phyloP scores from a whole-genome alignment of 2,797 vertebrate genomes.

The Lagocephalus sceleratus region DNA sequence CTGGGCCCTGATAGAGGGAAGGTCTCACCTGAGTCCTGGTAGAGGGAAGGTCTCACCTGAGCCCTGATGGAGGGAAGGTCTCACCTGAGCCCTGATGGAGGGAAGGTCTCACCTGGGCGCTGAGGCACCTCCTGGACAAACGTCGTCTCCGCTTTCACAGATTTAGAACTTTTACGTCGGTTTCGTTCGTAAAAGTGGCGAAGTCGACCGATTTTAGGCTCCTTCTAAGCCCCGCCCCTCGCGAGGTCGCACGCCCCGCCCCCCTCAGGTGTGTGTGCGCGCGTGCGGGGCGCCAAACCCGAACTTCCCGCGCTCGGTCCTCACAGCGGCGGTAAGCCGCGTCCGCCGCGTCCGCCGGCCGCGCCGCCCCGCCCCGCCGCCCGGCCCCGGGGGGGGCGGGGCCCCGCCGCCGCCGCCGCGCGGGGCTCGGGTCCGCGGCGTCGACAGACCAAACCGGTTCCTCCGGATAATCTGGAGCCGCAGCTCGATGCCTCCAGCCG shows the following conservation, averaged over 20 bases:
- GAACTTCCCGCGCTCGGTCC: slow-evolving; percentile 29
- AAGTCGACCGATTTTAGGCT: no score
- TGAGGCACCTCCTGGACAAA: no score
- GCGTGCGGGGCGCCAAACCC: slow-evolving; percentile 35
- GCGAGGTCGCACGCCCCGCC: background rate
- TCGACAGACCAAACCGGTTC: slow-evolving; percentile 72
- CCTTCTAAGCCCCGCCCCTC: background rate
- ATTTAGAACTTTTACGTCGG: no score
- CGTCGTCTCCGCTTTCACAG: no score
- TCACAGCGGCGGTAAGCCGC: background rate
- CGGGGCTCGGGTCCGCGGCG: slow-evolving; percentile 45
- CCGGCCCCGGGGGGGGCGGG: slow-evolving; percentile 40
- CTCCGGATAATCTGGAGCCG: slow-evolving; percentile 64
- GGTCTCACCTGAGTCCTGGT: no score
- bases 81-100: no score
- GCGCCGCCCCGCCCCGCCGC: slow-evolving; percentile 39
- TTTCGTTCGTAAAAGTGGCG: no score
- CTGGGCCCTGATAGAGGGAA: no score
- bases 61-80: no score
- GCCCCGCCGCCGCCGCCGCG: slow-evolving; percentile 47
- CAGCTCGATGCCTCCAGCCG: slow-evolving; percentile 48
- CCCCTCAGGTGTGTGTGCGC: slow-evolving; percentile 34
- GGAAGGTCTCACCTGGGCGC: no score
- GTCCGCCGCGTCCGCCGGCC: background rate
- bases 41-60: no score